Evolutionary conservation across 2,113 vertebrate species (phyloP), one percentile per base, ranked within the genome.

Genomic region (Plotosus lineatus): DNA sequence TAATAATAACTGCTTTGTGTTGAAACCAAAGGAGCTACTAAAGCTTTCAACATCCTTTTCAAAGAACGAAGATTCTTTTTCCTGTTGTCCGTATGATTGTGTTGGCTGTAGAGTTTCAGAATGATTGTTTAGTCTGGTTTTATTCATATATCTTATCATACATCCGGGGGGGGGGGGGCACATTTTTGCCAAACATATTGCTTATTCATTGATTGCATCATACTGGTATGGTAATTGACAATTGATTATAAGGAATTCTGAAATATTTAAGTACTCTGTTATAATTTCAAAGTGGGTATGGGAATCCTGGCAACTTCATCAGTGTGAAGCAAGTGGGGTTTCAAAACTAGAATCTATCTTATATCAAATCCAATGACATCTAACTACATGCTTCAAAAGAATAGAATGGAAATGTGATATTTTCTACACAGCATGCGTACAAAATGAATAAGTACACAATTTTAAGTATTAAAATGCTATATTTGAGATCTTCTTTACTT

Each of bases 1-100:
- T 55, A 38, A 74, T 75, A 56, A 75, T 75, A 72, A 55, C 50
- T 65, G 58, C 44, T 50, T 77, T 77, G 75, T 48, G 40, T 78
- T 77, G 51, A 77, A 36, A 78, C 76, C 58, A 63, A 65, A 65
- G 31, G 42, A 33, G 12, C 28, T 19, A 8, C 44, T 63, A 36
- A 77, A 63, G 42, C 58, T 36, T 19, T 23, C 60, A 46, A 12
- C 55, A 42, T 60, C 14, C 38, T 75, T 56, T 76, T 31, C 6
- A n/a, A 4, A 26, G 1, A 63, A 40, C 15, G 1, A 48, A 7
- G 38, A 31, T 60, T 42, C 2, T 28, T 48, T 14, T 46, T 46
- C 72, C 31, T 55, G 9, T 74, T 74, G 19, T n/a, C 50, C 21
- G n/a, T 38, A 10, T 53, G 44, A 65, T 26, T 78, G 58, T 63